Percentiles rank a stretch among this genome's conserved stretches.
phyloP scores from a whole-genome alignment of 2,888 invertebrate genomes.

The Epirrhoe alternata region DNA sequence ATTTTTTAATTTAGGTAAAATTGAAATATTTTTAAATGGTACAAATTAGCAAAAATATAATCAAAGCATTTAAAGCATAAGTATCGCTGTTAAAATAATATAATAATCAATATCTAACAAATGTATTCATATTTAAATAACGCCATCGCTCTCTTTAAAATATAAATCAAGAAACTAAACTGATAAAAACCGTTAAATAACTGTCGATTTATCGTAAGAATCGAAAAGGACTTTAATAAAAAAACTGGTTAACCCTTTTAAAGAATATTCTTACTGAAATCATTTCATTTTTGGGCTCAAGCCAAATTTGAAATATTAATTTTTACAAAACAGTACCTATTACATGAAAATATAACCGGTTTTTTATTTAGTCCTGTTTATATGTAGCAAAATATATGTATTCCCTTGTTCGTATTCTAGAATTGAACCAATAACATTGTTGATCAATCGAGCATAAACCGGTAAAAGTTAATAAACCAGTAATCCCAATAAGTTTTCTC shows the following conservation, averaged over 20 bases:
- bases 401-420: neutral
- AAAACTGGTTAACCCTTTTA: neutral
- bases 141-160: neutral
- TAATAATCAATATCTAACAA: neutral
- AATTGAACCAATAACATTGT: neutral
- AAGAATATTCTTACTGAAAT: neutral
- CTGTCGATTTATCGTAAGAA: neutral
- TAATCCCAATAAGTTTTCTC: neutral
- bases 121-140: neutral
- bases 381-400: neutral
- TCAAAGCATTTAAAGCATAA: conserved; percentile 20
- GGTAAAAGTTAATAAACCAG: neutral
- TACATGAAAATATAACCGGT: no score
- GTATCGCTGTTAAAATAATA: neutral
- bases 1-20: conserved; percentile 11
- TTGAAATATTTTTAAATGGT: conserved; percentile 9
- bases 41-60: conserved; percentile 27
- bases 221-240: neutral
- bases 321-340: no score
- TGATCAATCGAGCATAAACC: neutral
- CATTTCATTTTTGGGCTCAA: no score
- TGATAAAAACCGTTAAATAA: neutral
- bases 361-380: neutral
- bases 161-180: neutral
- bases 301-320: no score